A percentile compares a stretch with the other conserved stretches of the same genome.
Conservation (phyloP, 2,113 vertebrate species). For the Rhinichthys klamathensis region DNA sequence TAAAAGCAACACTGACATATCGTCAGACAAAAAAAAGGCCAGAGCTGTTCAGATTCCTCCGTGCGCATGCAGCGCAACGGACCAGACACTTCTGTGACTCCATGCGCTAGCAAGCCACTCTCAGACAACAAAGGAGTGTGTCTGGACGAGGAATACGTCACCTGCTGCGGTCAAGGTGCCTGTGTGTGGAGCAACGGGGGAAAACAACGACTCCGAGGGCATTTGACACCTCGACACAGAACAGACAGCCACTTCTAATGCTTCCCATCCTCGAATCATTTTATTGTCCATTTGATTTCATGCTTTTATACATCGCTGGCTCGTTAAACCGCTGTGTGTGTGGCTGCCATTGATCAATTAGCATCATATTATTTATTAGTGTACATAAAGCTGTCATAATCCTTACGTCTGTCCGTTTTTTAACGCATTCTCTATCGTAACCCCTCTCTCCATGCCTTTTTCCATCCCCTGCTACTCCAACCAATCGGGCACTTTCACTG, state of each 20-base stretch:
- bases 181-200: neutral
- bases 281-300: slow-evolving; percentile 1
- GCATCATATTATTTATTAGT: neutral
- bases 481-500: slow-evolving; percentile 63
- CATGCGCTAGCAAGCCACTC: slow-evolving; percentile 42
- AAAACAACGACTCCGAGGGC: no score
- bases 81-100: slow-evolving; percentile 53
- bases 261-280: neutral
- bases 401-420: neutral
- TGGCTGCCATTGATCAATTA: neutral
- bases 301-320: neutral
- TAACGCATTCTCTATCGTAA: neutral
- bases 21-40: neutral
- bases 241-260: neutral
- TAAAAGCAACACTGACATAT: neutral
- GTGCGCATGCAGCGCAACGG: slow-evolving; percentile 9
- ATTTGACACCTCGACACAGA: neutral
- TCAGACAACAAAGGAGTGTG: slow-evolving; percentile 57
- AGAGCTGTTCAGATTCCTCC: neutral
- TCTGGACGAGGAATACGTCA: slow-evolving; percentile 52
- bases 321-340: neutral
- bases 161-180: slow-evolving; percentile 42
- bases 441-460: slow-evolving; percentile 7
- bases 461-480: slow-evolving; percentile 40
- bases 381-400: neutral